Conservation (phyloP, 2,797 vertebrate genomes). For the Vespertilio murinus region DNA sequence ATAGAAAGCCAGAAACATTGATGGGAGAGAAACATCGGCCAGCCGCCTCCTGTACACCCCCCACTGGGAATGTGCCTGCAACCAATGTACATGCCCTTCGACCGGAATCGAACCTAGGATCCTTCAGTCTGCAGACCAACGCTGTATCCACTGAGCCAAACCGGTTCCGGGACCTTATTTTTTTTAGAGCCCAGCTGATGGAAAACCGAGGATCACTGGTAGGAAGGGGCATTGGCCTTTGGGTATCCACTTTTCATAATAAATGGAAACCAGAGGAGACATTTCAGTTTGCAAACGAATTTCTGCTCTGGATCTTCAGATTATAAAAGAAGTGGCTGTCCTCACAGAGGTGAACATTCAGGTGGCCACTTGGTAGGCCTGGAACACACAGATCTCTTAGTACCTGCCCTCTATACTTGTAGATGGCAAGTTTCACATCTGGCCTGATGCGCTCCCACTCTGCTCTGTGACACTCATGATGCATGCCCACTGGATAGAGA, state of each 20-base stretch:
- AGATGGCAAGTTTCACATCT: not conserved
- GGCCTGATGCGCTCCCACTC: not conserved
- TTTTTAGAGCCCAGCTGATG: not conserved
- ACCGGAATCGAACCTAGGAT: no score
- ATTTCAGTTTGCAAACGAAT: not conserved
- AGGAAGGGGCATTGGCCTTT: not conserved
- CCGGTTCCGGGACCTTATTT: no score
- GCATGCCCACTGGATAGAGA: not conserved
- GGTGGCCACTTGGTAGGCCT: not conserved
- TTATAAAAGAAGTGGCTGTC: not conserved
- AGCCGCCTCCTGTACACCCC: no score
- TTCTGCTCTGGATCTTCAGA: not conserved
- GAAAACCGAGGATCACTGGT: not conserved
- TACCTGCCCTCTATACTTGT: not conserved
- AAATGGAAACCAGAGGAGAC: not conserved
- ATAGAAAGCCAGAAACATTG: no score
- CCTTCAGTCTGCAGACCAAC: no score
- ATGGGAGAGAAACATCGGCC: no score
- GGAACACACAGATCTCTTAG: not conserved
- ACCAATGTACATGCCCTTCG: no score
- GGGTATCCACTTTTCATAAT: not conserved
- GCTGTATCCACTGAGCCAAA: no score
- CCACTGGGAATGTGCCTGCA: no score
- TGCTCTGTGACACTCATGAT: not conserved
- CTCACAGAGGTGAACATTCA: slow-evolving; percentile 16